Evolutionary conservation across 2,113 vertebrate genomes (phyloP).

Genomic region (Syrmaticus mikado): DNA sequence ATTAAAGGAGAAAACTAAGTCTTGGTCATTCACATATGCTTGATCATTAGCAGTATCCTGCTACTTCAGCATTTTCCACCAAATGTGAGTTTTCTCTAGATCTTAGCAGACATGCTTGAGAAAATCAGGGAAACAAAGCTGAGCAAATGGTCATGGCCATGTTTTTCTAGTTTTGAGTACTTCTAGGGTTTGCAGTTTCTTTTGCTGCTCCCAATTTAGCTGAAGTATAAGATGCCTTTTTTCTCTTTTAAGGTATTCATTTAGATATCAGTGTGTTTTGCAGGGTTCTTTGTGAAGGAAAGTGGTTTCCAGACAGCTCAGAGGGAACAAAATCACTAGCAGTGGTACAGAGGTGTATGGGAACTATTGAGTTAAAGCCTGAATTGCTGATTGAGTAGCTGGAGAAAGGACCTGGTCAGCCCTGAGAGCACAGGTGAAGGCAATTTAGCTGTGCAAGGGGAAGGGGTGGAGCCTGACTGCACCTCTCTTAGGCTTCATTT

Average conservation of each 20-base stretch:
- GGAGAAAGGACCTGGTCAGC: too few species aligned
- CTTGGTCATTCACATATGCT: neutral
- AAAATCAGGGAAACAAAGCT: neutral
- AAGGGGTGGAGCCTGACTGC: too few species aligned
- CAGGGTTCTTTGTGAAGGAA: neutral
- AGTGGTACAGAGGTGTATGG: neutral
- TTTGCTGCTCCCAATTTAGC: neutral
- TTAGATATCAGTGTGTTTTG: neutral
- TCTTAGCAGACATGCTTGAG: neutral
- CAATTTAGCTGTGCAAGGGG: too few species aligned
- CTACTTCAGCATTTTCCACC: neutral
- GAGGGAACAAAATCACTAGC: neutral
- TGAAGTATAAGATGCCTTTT: neutral
- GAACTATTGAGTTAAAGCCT: too few species aligned
- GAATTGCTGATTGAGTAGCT: too few species aligned
- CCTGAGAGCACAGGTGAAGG: too few species aligned
- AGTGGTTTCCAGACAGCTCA: neutral
- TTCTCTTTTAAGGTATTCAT: neutral
- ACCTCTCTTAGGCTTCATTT: too few species aligned
- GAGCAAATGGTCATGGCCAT: neutral
- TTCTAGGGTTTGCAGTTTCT: neutral
- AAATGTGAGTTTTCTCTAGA: neutral
- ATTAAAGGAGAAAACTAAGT: neutral
- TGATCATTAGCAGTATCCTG: neutral
- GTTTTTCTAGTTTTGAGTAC: neutral